A percentile compares a stretch with the other conserved stretches of the same genome.
These are phyloP conservation scores for Torymus auratus DNA, from an alignment of 2,888 invertebrate species.

Conservation along the genomic window DNA sequence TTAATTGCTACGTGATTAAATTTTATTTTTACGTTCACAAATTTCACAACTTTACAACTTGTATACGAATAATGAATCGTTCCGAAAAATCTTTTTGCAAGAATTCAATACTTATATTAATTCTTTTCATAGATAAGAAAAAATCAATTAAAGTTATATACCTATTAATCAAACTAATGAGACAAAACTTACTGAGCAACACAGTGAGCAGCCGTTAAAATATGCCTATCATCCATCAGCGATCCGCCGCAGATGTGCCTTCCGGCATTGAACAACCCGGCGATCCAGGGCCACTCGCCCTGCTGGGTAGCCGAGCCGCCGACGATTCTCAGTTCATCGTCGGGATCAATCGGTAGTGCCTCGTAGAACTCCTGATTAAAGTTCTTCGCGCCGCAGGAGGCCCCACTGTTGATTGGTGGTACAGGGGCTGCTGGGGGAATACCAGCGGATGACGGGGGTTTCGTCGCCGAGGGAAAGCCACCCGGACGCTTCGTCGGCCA, in stretches of 20 bases:
- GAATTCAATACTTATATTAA: no score
- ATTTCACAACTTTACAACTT: no score
- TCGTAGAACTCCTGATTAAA: slow-evolving; percentile 64
- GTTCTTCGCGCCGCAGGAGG: slow-evolving; percentile 86
- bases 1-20: no score
- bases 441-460: slow-evolving; percentile 52
- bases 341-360: slow-evolving; percentile 75
- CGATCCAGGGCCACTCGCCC: slow-evolving; percentile 92
- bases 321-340: slow-evolving; percentile 87
- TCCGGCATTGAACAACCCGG: slow-evolving; percentile 88
- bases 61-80: no score
- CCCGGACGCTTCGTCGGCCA: slow-evolving; percentile 74
- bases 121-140: not conserved
- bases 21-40: no score
- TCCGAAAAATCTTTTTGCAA: not conserved
- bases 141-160: not conserved
- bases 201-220: slow-evolving; percentile 92
- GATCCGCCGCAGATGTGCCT: slow-evolving; percentile 94
- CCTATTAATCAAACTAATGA: not conserved
- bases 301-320: slow-evolving; percentile 89
- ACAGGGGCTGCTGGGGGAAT: slow-evolving; percentile 55
- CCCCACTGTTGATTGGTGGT: slow-evolving; percentile 39
- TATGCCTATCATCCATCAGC: slow-evolving; percentile 86
- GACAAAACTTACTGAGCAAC: slow-evolving; percentile 86
- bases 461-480: slow-evolving; percentile 55